Percentiles rank a stretch among this genome's conserved stretches.
These are phyloP conservation scores for Scaptomyza parva DNA, from an alignment of 2,888 invertebrate species.

Conservation along the genomic window DNA sequence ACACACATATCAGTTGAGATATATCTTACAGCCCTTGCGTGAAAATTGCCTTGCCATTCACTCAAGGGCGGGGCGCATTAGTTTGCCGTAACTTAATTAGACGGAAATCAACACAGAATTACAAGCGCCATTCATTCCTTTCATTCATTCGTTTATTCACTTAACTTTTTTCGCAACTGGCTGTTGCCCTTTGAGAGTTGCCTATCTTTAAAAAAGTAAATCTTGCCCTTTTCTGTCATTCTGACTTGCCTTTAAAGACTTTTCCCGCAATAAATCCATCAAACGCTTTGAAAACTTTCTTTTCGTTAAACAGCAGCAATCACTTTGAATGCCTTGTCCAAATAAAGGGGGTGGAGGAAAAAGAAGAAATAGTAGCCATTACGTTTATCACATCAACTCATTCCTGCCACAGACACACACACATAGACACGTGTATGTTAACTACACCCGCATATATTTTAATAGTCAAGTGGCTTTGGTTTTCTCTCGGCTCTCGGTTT, in stretches of 20 bases:
- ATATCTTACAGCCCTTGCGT: neutral
- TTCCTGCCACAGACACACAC: conserved; percentile 40
- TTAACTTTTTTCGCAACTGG: conserved; percentile 42
- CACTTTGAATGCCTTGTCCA: conserved; percentile 64
- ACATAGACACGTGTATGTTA: conserved; percentile 7
- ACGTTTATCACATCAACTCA: conserved; percentile 63
- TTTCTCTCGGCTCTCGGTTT: conserved; percentile 8
- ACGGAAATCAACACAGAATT: conserved; percentile 68
- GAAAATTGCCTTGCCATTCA: conserved; percentile 1
- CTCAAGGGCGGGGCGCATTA: conserved; percentile 27
- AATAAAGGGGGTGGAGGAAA: conserved; percentile 1
- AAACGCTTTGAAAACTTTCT: conserved; percentile 28
- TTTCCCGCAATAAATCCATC: conserved; percentile 56
- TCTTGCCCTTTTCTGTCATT: neutral
- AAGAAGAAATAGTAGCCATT: conserved; percentile 46
- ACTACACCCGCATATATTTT: conserved; percentile 75
- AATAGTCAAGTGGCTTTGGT: conserved; percentile 69
- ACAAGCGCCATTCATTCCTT: conserved; percentile 62
- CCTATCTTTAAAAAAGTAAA: conserved; percentile 25
- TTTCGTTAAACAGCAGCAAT: conserved; percentile 50
- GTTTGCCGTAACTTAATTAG: conserved; percentile 71
- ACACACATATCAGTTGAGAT: neutral
- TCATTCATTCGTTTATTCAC: conserved; percentile 27
- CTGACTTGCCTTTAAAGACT: conserved; percentile 1
- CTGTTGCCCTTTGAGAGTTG: neutral